Conservation (phyloP, 2,113 vertebrate species). For the Mola mola region DNA sequence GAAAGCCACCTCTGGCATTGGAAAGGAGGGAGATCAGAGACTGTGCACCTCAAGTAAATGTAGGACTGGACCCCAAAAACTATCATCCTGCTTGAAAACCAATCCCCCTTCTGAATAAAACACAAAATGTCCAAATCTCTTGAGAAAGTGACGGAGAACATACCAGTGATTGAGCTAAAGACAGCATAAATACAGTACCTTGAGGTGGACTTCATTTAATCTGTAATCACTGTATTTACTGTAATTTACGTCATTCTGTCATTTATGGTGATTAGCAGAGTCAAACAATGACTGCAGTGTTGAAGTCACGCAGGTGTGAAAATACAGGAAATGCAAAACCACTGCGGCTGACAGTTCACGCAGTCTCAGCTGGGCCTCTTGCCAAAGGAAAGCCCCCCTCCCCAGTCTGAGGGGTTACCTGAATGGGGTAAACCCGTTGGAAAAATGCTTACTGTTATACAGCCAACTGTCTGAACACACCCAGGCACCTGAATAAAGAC, state of each 20-base stretch:
- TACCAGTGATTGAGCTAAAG: too few species aligned
- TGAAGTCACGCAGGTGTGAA: too few species aligned
- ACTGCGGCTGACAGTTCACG: slow-evolving; percentile 5
- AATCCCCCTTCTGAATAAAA: slow-evolving; percentile 10
- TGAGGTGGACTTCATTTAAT: background rate
- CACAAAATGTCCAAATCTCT: background rate
- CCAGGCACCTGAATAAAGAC: slow-evolving; percentile 26
- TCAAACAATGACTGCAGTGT: too few species aligned
- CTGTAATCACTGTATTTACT: too few species aligned
- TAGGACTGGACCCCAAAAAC: slow-evolving; percentile 34
- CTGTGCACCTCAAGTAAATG: slow-evolving; percentile 28
- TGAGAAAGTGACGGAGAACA: background rate
- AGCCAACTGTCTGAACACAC: slow-evolving; percentile 25
- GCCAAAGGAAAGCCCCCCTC: slow-evolving; percentile 66
- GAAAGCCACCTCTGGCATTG: slow-evolving; percentile 47
- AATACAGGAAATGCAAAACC: slow-evolving; percentile 1
- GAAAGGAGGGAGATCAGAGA: slow-evolving; percentile 64
- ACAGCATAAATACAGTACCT: background rate
- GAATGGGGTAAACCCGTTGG: slow-evolving; percentile 19
- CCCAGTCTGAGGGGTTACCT: slow-evolving; percentile 15
- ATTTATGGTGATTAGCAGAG: too few species aligned
- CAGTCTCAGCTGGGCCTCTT: slow-evolving; percentile 16
- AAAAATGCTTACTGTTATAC: slow-evolving; percentile 34
- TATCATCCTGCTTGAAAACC: slow-evolving; percentile 21
- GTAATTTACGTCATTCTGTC: too few species aligned